A percentile compares a stretch with the other conserved stretches of the same genome.
phyloP scores from a whole-genome alignment of 2,113 vertebrate genomes.

The Hepsetus odoe region DNA sequence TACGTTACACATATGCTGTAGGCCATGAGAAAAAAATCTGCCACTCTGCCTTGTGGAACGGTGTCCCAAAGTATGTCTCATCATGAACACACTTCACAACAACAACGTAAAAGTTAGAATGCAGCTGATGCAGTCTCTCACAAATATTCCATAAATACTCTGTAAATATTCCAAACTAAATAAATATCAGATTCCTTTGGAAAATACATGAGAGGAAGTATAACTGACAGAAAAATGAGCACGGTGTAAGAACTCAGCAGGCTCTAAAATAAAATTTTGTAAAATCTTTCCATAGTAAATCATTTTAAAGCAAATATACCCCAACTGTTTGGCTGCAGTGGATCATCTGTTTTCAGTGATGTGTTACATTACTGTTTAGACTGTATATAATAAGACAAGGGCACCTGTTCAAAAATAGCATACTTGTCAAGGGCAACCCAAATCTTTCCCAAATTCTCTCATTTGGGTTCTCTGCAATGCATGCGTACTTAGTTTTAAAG shows the following conservation, averaged over 20 bases:
- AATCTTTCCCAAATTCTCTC: not conserved
- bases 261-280: constrained; percentile 29
- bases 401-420: constrained; percentile 54
- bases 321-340: constrained; percentile 40
- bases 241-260: not conserved
- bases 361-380: constrained; percentile 24
- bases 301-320: constrained; percentile 53
- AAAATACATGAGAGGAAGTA: not conserved
- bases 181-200: not conserved
- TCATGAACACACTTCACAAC: constrained; percentile 1
- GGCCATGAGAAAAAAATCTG: not conserved
- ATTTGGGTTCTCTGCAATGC: not conserved
- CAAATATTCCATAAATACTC: not conserved
- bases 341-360: constrained; percentile 31
- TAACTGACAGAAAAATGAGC: constrained; percentile 2
- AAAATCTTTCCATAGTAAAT: constrained; percentile 58
- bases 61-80: not conserved
- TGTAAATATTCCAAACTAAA: not conserved
- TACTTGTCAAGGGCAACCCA: not conserved
- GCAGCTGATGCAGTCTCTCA: not conserved
- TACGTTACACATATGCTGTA: constrained; percentile 38
- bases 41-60: constrained; percentile 19
- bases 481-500: constrained; percentile 6
- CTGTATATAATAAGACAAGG: constrained; percentile 42
- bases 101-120: constrained; percentile 4